Conservation (phyloP, 2,113 vertebrate genomes). For the Nerophis ophidion region DNA sequence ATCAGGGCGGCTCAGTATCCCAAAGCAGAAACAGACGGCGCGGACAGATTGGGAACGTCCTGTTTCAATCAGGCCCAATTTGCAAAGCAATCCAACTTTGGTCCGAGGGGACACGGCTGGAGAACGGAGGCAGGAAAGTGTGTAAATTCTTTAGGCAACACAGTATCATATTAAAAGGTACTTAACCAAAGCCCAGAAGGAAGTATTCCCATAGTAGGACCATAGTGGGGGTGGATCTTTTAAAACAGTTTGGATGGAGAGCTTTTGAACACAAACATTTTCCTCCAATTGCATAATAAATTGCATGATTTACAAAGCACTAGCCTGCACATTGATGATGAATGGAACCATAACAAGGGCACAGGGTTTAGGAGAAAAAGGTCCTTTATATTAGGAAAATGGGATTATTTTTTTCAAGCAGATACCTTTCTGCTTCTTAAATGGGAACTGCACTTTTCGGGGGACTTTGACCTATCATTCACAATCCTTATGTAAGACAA, state of each 20-base stretch:
- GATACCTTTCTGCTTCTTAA: too few relatives aligned
- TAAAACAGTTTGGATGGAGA: constrained; percentile 38
- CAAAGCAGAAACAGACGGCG: constrained; percentile 70
- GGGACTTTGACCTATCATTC: too few relatives aligned
- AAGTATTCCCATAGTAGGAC: constrained; percentile 12
- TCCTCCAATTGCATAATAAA: constrained; percentile 26
- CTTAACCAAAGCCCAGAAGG: constrained; percentile 15
- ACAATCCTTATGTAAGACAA: too few relatives aligned
- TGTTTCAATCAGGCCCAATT: constrained; percentile 68
- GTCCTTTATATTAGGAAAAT: too few relatives aligned
- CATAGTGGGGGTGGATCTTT: constrained; percentile 14
- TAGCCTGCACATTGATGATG: constrained; percentile 42
- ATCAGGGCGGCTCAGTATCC: constrained; percentile 60
- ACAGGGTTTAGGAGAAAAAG: constrained; percentile 1
- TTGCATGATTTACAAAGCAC: constrained; percentile 24
- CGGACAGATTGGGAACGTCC: constrained; percentile 71
- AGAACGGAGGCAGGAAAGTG: constrained; percentile 47
- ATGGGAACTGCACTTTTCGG: too few relatives aligned
- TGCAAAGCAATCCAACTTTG: constrained; percentile 50
- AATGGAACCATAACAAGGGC: constrained; percentile 39
- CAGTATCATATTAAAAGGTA: constrained; percentile 36
- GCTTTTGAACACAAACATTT: constrained; percentile 25
- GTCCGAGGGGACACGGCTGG: constrained; percentile 52
- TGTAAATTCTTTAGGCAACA: constrained; percentile 41
- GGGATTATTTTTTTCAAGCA: too few relatives aligned